Evolutionary conservation across 2,113 vertebrate species (phyloP), one percentile per base, ranked within the genome.

Genomic region (Chionis minor): DNA sequence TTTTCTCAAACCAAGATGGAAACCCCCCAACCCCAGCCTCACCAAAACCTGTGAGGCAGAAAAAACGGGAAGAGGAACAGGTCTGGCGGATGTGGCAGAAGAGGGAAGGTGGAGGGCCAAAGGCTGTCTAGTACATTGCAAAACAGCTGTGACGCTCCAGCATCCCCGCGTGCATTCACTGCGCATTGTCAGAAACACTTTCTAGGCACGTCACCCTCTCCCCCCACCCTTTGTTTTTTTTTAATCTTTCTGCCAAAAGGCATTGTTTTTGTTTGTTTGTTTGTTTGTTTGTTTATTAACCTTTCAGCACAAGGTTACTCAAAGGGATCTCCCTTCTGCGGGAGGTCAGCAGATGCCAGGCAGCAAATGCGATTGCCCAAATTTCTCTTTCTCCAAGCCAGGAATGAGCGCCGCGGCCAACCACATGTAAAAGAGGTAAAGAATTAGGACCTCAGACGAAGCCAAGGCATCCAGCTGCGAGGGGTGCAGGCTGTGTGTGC

Each of bases 111-210:
- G 8, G 35, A 44, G 63, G 30, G 19, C 24, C 6, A 3, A 42
- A 42, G 62, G 42, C 13, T 0, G 0, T 32, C 8, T 35, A 23
- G 12, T 0, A 11, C 18, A 0, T 16, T 24, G 51, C 40, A 35
- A 30, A 83, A 27, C 30, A 67, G 4, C 26, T 20, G 27, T 14
- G 28, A n/a, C 10, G 7, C 28, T 86, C n/a, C 63, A 47, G n/a
- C 38, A 28, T 24, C 45, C 23, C 45, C 47, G 10, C 19, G 67
- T 35, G 12, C 38, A 7, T 65, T 61, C 44, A 55, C 24, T 47
- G 27, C 23, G 10, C 47, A 24, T 61, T 0, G 0, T 32, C 1
- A 1, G 42, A 92, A 92, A 61, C 3, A 8, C 12, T 35, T 49
- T 58, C 45, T 45, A 35, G 42, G 42, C 42, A 44, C 14, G 14